Base-by-base conservation (phyloP, 2,888 invertebrate genomes). In the Megastigmus dorsalis region DNA sequence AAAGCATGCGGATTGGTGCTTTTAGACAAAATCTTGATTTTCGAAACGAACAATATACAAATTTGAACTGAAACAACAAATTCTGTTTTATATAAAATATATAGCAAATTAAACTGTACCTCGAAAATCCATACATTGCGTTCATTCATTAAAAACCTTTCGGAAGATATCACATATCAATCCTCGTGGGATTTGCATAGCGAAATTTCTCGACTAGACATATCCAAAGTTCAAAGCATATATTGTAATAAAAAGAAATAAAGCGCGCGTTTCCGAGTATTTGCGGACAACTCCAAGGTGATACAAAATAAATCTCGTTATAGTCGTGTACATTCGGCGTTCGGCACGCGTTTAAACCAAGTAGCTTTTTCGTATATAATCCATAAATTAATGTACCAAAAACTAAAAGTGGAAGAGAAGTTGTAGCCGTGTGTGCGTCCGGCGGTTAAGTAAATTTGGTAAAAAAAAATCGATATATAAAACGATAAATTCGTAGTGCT, bases 91-190 rank as follows among this genome's bases (percentile, higher is more conserved):
- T n/a, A n/a, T n/a, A n/a, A n/a, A n/a, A n/a, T n/a, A n/a, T n/a
- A n/a, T n/a, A n/a, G n/a, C n/a, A n/a, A n/a, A n/a, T n/a, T n/a
- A n/a, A n/a, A n/a, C n/a, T n/a, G n/a, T n/a, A n/a, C n/a, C 36
- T 7, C 7, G 5, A 18, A 62, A 48, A 30, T n/a, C 33, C 20
- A 33, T 30, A 5, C 38, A n/a, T 9, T 30, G 2, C 4, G 15
- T 41, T 15, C 3, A 33, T 33, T 23, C 26, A 38, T 52, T n/a
- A n/a, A 13, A 36, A 45, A 38, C 28, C 4, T 7, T 50, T 63
- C 26, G 26, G n/a, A 63, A 45, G 20, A 3, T n/a, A n/a, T 68
- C 38, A 59, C 68, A 68, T 68, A 59, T 68, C 68, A 68, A 50
- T 4, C 20, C 28, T 50, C 28, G 38, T 50, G 59, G 33, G 10